A percentile compares a stretch with the other conserved stretches of the same genome.
phyloP scores from a whole-genome alignment of 1,140 invertebrate species.

The Macrocentrus cingulum region DNA sequence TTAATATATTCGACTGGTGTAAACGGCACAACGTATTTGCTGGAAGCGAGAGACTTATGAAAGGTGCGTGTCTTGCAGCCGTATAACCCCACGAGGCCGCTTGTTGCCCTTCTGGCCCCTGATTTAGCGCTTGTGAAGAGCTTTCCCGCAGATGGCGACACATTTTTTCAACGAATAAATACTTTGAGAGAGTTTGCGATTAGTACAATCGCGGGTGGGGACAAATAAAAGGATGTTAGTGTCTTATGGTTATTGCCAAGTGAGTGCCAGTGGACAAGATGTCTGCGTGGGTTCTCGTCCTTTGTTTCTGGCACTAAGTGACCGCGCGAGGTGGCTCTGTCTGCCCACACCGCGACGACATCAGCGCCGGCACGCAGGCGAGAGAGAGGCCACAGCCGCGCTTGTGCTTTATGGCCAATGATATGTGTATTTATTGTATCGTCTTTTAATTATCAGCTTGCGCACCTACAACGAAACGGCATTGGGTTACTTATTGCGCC shows the following conservation, averaged over 20 bases:
- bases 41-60: slow-evolving; percentile 42
- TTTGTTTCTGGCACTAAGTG: slow-evolving; percentile 39
- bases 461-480: slow-evolving; percentile 55
- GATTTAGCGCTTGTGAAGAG: slow-evolving; percentile 51
- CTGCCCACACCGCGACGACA: slow-evolving; percentile 39
- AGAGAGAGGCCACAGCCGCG: slow-evolving; percentile 17
- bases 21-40: slow-evolving; percentile 40
- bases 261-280: slow-evolving; percentile 43
- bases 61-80: slow-evolving; percentile 53
- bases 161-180: not conserved
- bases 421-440: slow-evolving; percentile 60
- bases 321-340: slow-evolving; percentile 33
- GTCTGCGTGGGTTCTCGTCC: slow-evolving; percentile 49
- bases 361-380: not conserved
- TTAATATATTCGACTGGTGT: slow-evolving; percentile 44
- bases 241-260: slow-evolving; percentile 52
- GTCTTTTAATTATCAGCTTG: slow-evolving; percentile 60
- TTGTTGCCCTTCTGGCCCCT: slow-evolving; percentile 54
- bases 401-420: slow-evolving; percentile 55
- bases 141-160: slow-evolving; percentile 32
- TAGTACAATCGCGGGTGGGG: slow-evolving; percentile 17
- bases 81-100: slow-evolving; percentile 50
- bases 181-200: too few species aligned
- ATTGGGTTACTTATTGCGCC: slow-evolving; percentile 56
- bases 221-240: slow-evolving; percentile 35